phyloP scores from a whole-genome alignment of 1,140 invertebrate species.

The Drosophila hydei region DNA sequence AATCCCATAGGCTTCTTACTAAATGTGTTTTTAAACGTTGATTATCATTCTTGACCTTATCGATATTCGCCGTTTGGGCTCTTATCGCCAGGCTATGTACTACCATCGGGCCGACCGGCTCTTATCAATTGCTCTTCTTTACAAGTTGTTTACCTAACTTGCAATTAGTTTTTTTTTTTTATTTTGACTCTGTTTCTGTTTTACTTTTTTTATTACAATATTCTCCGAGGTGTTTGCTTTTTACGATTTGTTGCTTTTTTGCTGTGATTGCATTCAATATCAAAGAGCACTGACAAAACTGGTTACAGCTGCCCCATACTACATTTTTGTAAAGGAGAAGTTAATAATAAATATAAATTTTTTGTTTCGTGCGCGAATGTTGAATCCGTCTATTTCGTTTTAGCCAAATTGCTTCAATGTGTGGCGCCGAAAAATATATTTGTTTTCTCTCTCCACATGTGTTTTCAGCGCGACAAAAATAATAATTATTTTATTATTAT shows the following conservation, averaged over 20 bases:
- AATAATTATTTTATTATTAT: not conserved
- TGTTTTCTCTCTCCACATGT: not conserved
- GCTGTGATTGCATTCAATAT: constrained; percentile 36
- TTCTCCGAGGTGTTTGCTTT: constrained; percentile 17
- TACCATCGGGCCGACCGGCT: not conserved
- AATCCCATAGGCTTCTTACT: constrained; percentile 28
- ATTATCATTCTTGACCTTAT: constrained; percentile 58
- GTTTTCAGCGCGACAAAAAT: not conserved
- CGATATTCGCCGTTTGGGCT: constrained; percentile 39
- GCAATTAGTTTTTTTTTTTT: constrained; percentile 15
- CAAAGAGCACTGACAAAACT: not conserved
- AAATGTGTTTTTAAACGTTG: constrained; percentile 58
- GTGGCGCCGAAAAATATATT: constrained; percentile 1
- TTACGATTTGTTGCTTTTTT: constrained; percentile 12
- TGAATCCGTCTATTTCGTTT: not conserved
- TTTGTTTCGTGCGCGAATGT: not conserved
- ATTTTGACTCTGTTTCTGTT: not conserved
- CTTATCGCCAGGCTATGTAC: constrained; percentile 30
- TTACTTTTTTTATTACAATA: constrained; percentile 16
- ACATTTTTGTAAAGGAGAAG: not conserved
- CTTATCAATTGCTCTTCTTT: constrained; percentile 37
- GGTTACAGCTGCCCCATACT: constrained; percentile 32
- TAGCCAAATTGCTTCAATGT: constrained; percentile 18
- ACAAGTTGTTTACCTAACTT: constrained; percentile 43
- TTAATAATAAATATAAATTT: constrained; percentile 5